Evolutionary conservation across 2,113 vertebrate genomes (phyloP), one percentile per base, ranked within the genome.

Genomic region (Pedionomus torquatus): DNA sequence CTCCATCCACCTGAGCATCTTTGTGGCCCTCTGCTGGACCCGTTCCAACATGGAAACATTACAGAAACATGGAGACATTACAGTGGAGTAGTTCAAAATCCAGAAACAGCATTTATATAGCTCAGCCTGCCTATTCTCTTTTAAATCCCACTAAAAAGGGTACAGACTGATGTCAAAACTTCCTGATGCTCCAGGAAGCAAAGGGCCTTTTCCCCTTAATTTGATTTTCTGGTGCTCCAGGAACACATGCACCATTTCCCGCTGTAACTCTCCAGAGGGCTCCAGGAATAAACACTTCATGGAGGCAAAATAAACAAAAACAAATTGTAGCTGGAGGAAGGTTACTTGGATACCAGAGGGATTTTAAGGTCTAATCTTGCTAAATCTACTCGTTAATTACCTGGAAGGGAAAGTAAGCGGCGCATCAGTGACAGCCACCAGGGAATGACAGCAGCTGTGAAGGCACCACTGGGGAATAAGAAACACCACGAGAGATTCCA

Each of bases 361-460:
- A 81, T 81, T 97, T 90, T 91, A 94, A 96, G 83, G 76, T 81
- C 39, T 90, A 83, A 61, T 83, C 80, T 79, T 95, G 86, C 95
- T 96, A 93, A 92, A 92, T 79, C 57, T 90, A 93, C 84, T 96
- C 93, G 92, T 96, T 97, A 97, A 95, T 96, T 96, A 97, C 83
- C 71, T 95, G 80, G 70, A 96, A 94, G 37, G 49, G 84, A 78
- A 96, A 96, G 77, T 83, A 91, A 93, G 90, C 64, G 89, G 78
- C 15, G 0, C 77, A 91, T 96, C 94, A 95, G 64, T 61, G 74
- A 86, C 17, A 87, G 66, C 91, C 94, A 28, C 68, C 0, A 0
- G 64, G 61, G 83, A 91, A 48, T n/a, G 71, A 49, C 28, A 92
- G 83, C 87, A 96, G 88, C 91, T 96, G 91, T 13, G 4, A 95